These are phyloP conservation scores for Rhineura floridana DNA, from an alignment of 2,113 vertebrate species.

Conservation along the genomic window DNA sequence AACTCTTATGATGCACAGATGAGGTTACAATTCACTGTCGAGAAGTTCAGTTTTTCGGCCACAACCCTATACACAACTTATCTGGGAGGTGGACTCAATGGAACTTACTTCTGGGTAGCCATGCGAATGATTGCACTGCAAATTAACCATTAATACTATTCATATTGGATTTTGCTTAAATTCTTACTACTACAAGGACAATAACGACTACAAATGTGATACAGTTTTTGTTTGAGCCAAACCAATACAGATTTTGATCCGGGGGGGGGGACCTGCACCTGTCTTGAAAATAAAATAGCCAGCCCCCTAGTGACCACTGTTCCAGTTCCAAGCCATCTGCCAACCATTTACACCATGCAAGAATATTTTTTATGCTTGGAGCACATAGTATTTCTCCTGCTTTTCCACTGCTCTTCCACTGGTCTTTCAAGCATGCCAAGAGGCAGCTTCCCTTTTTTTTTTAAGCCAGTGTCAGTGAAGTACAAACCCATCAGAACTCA, in stretches of 20 bases:
- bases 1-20: neutral
- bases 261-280: neutral
- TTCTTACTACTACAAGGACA: neutral
- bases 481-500: constrained; percentile 24
- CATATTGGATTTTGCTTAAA: neutral
- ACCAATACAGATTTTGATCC: neutral
- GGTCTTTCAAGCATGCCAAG: constrained; percentile 50
- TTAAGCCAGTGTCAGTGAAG: constrained; percentile 56
- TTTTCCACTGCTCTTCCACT: constrained; percentile 42
- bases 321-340: constrained; percentile 47
- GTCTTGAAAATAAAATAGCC: constrained; percentile 20
- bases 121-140: neutral
- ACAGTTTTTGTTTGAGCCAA: neutral
- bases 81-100: neutral
- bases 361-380: constrained; percentile 36
- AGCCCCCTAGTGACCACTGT: neutral
- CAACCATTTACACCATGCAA: constrained; percentile 12
- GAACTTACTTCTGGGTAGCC: neutral
- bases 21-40: constrained; percentile 26
- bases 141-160: neutral
- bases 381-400: constrained; percentile 26
- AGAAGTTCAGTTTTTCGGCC: neutral
- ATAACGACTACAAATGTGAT: neutral
- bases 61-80: neutral
- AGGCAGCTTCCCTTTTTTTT: constrained; percentile 48